Evolutionary conservation across 2,888 invertebrate genomes (phyloP).

Genomic region (Microctonus hyperodae): DNA sequence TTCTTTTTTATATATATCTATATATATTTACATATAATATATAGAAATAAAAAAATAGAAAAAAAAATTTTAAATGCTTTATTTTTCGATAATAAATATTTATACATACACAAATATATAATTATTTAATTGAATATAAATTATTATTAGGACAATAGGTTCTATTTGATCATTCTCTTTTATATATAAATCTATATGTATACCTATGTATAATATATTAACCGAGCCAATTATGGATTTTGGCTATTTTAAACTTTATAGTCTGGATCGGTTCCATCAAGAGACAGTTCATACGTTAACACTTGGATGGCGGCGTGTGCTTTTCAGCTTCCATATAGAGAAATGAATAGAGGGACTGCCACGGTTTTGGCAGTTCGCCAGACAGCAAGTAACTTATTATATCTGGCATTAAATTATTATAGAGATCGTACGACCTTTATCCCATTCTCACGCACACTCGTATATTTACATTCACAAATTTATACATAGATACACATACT

Average conservation of each 20-base stretch:
- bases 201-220: no score
- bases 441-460: slow-evolving; percentile 4
- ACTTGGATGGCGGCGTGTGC: slow-evolving; percentile 46
- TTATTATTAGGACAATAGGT: slow-evolving; percentile 33
- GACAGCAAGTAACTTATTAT: slow-evolving; percentile 63
- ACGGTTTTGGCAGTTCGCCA: slow-evolving; percentile 57
- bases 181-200: no score
- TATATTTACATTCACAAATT: neutral
- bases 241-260: slow-evolving; percentile 32
- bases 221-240: slow-evolving; percentile 56
- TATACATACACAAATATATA: neutral
- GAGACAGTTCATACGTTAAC: slow-evolving; percentile 56
- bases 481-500: neutral
- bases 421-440: slow-evolving; percentile 43
- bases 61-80: no score
- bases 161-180: slow-evolving; percentile 46
- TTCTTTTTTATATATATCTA: no score
- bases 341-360: slow-evolving; percentile 54
- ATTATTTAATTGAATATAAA: slow-evolving; percentile 19
- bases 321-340: slow-evolving; percentile 59
- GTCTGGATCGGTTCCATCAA: slow-evolving; percentile 43
- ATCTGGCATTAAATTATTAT: slow-evolving; percentile 64
- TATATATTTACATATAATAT: no score
- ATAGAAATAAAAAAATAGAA: no score
- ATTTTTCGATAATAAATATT: no score